Percentiles rank a stretch among this genome's conserved stretches.
phyloP scores from a whole-genome alignment of 2,113 vertebrate genomes.

The Tenrec ecaudatus region DNA sequence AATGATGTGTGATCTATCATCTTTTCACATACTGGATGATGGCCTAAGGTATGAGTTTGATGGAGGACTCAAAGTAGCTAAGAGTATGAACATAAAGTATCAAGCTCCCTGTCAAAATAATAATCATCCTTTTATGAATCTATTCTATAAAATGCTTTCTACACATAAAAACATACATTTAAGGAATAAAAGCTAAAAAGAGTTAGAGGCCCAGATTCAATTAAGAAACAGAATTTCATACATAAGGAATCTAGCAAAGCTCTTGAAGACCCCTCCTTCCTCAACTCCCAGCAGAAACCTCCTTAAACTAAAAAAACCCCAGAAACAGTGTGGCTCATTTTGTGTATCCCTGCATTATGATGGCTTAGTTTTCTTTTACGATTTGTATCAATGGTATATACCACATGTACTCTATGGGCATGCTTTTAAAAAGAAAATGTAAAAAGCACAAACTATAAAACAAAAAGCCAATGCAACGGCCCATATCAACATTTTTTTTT shows the following conservation, averaged over 20 bases:
- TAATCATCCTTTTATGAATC: conserved; percentile 38
- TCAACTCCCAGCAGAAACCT: too few species aligned
- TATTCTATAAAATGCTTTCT: conserved; percentile 50
- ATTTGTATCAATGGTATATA: background rate
- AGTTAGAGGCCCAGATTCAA: background rate
- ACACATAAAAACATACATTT: background rate
- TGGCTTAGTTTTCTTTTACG: conserved; percentile 25
- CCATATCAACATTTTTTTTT: background rate
- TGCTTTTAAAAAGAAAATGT: conserved; percentile 1
- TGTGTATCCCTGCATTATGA: background rate
- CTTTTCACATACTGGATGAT: conserved; percentile 16
- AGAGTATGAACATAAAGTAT: conserved; percentile 47
- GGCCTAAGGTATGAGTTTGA: conserved; percentile 43
- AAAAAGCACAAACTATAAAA: background rate
- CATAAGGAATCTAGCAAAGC: background rate
- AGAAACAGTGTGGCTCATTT: too few species aligned
- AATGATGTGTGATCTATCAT: conserved; percentile 43
- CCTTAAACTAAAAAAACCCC: too few species aligned
- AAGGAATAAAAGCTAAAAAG: conserved; percentile 7
- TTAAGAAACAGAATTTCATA: conserved; percentile 32
- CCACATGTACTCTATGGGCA: background rate
- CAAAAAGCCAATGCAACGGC: background rate
- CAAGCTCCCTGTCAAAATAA: conserved; percentile 44
- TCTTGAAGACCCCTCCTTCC: background rate
- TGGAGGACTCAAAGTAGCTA: conserved; percentile 32